Evolutionary conservation across 2,113 vertebrate genomes (phyloP).

Genomic region (Sapayoa aenigma): DNA sequence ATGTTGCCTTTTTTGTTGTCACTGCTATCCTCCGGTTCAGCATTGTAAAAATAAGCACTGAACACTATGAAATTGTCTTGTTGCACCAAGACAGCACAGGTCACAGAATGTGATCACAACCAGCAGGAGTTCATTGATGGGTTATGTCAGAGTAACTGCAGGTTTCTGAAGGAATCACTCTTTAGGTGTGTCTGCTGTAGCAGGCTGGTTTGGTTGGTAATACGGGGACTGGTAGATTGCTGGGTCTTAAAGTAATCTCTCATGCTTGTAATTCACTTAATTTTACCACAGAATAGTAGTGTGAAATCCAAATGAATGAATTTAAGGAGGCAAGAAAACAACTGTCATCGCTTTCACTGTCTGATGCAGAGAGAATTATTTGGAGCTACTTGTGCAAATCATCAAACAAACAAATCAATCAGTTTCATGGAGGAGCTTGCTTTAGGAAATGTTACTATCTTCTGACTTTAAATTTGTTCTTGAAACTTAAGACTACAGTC

Average conservation of each 20-base stretch:
- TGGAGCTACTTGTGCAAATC: background rate
- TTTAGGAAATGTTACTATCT: background rate
- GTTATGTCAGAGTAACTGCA: background rate
- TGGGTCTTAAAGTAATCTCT: background rate
- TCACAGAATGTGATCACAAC: background rate
- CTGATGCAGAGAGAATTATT: background rate
- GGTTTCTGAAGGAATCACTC: background rate
- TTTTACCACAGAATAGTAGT: background rate
- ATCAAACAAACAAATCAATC: background rate
- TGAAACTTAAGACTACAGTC: background rate
- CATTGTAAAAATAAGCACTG: background rate
- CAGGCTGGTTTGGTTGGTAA: background rate
- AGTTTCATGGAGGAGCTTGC: background rate
- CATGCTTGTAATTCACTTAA: background rate
- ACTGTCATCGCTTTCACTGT: background rate
- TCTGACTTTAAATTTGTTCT: background rate
- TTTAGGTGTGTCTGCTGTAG: background rate
- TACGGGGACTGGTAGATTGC: background rate
- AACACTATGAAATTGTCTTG: background rate
- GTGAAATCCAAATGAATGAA: background rate
- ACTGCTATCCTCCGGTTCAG: background rate
- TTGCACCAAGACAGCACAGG: background rate
- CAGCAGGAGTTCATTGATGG: background rate
- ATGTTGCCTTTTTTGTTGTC: background rate
- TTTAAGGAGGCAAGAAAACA: background rate